Percentiles rank a stretch among this genome's conserved stretches.
These are phyloP conservation scores for Merluccius polli DNA, from an alignment of 2,797 vertebrate species.

Conservation along the genomic window DNA sequence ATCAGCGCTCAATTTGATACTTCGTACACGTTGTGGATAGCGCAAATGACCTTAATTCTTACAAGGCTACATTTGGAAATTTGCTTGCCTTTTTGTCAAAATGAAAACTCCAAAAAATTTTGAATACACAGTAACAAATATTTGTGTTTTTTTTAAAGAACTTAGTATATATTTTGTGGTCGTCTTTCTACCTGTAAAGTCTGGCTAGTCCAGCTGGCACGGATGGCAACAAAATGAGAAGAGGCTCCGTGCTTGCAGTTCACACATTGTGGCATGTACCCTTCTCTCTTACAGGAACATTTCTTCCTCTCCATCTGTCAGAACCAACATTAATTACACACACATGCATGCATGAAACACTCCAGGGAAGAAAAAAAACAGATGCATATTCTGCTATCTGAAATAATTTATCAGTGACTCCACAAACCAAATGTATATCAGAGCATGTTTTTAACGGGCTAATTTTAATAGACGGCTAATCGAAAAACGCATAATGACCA, in stretches of 20 bases:
- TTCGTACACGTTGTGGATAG: slow-evolving; percentile 58
- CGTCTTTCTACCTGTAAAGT: slow-evolving; percentile 69
- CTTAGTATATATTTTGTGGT: slow-evolving; percentile 46
- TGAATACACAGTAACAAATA: neutral
- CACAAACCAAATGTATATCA: slow-evolving; percentile 65
- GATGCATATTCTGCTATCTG: slow-evolving; percentile 74
- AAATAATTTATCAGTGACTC: slow-evolving; percentile 62
- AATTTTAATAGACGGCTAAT: slow-evolving; percentile 35
- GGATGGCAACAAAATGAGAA: slow-evolving; percentile 61
- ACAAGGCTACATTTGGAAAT: slow-evolving; percentile 4
- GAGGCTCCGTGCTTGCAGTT: slow-evolving; percentile 71
- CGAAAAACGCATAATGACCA: slow-evolving; percentile 25
- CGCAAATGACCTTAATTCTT: slow-evolving; percentile 38
- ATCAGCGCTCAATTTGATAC: slow-evolving; percentile 54
- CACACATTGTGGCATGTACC: slow-evolving; percentile 78
- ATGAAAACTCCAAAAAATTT: slow-evolving; percentile 37
- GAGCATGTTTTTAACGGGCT: slow-evolving; percentile 43
- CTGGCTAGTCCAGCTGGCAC: slow-evolving; percentile 72
- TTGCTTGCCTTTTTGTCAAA: slow-evolving; percentile 43
- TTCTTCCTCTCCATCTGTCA: slow-evolving; percentile 80
- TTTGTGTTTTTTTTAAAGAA: slow-evolving; percentile 17
- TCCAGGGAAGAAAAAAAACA: slow-evolving; percentile 74
- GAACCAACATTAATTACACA: slow-evolving; percentile 80
- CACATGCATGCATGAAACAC: slow-evolving; percentile 75
- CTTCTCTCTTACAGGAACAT: slow-evolving; percentile 73